Base-by-base conservation (phyloP, 2,888 invertebrate genomes). In the Elaeidobius kamerunicus region DNA sequence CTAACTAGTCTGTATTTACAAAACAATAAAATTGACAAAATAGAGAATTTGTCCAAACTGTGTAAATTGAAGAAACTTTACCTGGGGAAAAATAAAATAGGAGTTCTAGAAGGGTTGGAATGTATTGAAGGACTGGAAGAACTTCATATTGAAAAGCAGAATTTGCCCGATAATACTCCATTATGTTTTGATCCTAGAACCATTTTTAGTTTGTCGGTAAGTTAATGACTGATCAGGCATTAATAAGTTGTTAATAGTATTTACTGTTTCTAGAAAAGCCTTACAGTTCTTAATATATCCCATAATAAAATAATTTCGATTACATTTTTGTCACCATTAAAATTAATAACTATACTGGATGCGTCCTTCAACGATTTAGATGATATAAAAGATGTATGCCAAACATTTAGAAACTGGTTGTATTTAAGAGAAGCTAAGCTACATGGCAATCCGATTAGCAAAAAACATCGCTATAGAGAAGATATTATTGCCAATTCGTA, bases 61-160 rank as follows among this genome's bases (percentile, higher is more conserved):
- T 72, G 69, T 23, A 84, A 85, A 57, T 73, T 95, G 45, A 84
- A 83, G 60, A 89, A 91, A 69, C 68, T 96, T 2, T 93, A 90
- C 69, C 69, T 88, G 53, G 82, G 84, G 1, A 78, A 83, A 59
- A 88, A 88, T 67, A 73, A 72, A 53, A 85, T 88, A 35, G 76
- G 77, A 50, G 82, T 86, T 0, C 74, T 88, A 0, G 87, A 88
- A 70, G 85, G 85, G 56, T 72, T 88, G 52, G 81, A 84, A 57
- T 72, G 73, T 16, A 68, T 84, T 28, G 73, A 67, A 36, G 77
- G 76, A 63, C 72, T 88, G 55, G 79, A 80, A 63, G 86, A 86
- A 63, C 68, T 88, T 17, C 81, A 86, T 62, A 71, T 87, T 50
- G 86, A 87, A 66, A 81, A 81, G 61, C 88, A 88, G 67, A 73